A percentile compares a stretch with the other conserved stretches of the same genome.
These are phyloP conservation scores for Leistus spinibarbis DNA, from an alignment of 2,888 invertebrate species.

Conservation along the genomic window DNA sequence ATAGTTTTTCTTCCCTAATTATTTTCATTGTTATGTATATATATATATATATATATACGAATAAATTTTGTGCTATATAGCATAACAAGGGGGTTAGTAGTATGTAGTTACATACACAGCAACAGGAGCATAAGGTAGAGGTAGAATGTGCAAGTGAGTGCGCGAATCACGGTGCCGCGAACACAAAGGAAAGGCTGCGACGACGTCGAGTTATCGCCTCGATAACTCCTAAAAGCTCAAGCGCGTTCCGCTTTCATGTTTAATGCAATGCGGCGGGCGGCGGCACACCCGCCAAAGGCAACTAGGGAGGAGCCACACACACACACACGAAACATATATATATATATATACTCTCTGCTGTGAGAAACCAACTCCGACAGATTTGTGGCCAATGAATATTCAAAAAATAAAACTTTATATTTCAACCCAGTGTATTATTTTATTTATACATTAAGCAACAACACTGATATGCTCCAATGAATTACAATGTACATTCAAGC, in stretches of 20 bases:
- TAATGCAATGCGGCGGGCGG: slow-evolving; percentile 54
- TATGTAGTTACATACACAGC: background rate
- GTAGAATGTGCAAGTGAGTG: slow-evolving; percentile 17
- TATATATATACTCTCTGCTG: background rate
- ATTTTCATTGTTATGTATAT: too few relatives aligned
- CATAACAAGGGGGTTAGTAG: background rate
- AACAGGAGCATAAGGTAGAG: slow-evolving; percentile 13
- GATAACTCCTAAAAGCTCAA: slow-evolving; percentile 53
- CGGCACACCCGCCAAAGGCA: slow-evolving; percentile 18
- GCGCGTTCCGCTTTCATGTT: slow-evolving; percentile 53
- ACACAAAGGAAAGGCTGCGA: slow-evolving; percentile 42
- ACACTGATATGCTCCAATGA: background rate
- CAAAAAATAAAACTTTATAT: background rate
- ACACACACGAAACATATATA: background rate
- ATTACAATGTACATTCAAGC: background rate
- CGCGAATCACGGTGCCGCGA: slow-evolving; percentile 34
- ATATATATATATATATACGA: background rate
- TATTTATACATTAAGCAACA: background rate
- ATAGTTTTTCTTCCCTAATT: background rate
- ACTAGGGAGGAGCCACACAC: background rate
- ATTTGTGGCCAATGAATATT: background rate
- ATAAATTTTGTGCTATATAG: background rate
- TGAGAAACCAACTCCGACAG: background rate
- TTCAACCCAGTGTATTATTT: background rate
- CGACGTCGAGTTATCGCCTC: slow-evolving; percentile 51